Evolutionary conservation across 2,797 vertebrate species (phyloP).

Genomic region (Oreortyx pictus): DNA sequence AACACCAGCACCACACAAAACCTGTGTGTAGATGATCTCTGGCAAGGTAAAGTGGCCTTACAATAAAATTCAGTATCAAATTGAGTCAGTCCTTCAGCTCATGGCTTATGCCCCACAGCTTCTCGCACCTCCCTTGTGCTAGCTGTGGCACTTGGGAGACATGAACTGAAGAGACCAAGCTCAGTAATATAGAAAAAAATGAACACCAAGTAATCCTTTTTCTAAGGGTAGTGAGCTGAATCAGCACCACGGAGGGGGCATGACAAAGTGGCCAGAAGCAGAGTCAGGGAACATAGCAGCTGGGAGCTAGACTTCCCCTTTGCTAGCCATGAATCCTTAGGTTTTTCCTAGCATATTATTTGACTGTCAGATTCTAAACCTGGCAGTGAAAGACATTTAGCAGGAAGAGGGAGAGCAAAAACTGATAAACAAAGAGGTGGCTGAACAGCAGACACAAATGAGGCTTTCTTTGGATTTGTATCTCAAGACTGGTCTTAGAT

Average conservation of each 20-base stretch:
- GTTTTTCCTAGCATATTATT: background rate
- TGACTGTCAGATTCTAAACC: background rate
- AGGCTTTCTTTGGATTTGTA: background rate
- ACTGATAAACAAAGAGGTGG: background rate
- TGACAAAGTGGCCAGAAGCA: background rate
- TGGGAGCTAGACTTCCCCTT: background rate
- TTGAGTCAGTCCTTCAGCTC: background rate
- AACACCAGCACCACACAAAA: background rate
- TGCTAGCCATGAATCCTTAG: accelerated
- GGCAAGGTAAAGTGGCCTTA: background rate
- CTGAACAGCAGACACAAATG: background rate
- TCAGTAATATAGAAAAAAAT: background rate
- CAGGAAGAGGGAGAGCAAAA: background rate
- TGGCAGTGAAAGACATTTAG: background rate
- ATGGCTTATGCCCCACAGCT: background rate
- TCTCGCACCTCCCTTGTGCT: background rate
- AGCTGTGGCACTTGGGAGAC: background rate
- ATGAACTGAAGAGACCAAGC: background rate
- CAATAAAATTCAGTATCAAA: background rate
- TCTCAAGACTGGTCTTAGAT: background rate
- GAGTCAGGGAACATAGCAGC: accelerated
- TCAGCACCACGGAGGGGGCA: background rate
- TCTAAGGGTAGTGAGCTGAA: background rate
- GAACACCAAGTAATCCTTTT: background rate
- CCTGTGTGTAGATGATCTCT: background rate